A percentile compares a stretch with the other conserved stretches of the same genome.
Evolutionary conservation across 2,888 invertebrate species (phyloP).

Genomic region (Scaptomyza tumidula): DNA sequence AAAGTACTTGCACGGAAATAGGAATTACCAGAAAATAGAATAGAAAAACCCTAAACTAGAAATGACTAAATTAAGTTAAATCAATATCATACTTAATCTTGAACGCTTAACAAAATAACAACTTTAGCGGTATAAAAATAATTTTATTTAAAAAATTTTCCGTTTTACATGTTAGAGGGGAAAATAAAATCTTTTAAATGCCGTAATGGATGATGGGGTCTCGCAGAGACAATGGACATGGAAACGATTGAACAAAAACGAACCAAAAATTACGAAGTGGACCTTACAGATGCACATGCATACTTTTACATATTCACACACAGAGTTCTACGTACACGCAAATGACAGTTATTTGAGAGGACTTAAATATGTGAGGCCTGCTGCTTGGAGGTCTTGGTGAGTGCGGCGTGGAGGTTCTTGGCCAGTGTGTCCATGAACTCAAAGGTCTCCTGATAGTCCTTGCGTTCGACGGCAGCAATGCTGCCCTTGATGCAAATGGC

Average conservation of each 20-base stretch:
- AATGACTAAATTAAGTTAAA: not conserved
- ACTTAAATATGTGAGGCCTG: conserved; percentile 58
- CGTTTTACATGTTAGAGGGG: conserved; percentile 23
- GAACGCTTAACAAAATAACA: conserved; percentile 1
- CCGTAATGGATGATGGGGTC: conserved; percentile 54
- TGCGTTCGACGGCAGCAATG: conserved; percentile 88
- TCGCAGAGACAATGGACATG: conserved; percentile 71
- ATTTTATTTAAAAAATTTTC: conserved; percentile 59
- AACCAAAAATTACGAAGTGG: conserved; percentile 4
- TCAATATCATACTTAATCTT: not conserved
- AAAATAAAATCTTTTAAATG: conserved; percentile 18
- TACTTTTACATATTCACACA: conserved; percentile 3
- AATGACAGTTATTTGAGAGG: conserved; percentile 11
- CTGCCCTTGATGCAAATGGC: conserved; percentile 99
- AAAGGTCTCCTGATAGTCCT: conserved; percentile 98
- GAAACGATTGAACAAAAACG: conserved; percentile 26
- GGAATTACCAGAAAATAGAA: not conserved
- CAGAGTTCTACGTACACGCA: conserved; percentile 25
- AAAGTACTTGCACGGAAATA: not conserved
- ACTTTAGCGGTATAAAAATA: conserved; percentile 66
- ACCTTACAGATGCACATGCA: conserved; percentile 21
- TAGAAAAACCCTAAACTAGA: not conserved
- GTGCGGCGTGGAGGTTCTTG: conserved; percentile 89
- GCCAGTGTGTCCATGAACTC: conserved; percentile 98
- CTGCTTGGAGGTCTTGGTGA: conserved; percentile 38